Evolutionary conservation across 2,888 invertebrate species (phyloP).

Genomic region (Tipula confusa): DNA sequence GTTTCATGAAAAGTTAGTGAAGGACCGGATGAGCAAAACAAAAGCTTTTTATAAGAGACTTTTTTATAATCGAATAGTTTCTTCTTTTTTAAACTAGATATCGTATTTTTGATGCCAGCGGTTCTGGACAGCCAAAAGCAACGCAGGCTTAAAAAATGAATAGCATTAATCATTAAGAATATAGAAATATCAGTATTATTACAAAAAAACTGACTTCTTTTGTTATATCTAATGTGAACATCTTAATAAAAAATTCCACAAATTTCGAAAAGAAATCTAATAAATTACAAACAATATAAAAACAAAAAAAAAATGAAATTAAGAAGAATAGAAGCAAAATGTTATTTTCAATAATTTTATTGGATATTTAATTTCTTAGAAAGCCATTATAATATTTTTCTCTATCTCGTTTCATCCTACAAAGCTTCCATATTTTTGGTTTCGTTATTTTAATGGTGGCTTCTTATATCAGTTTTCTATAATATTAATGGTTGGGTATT

Average conservation of each 20-base stretch:
- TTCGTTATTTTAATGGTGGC: not conserved
- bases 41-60: too few species aligned
- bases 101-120: too few species aligned
- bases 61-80: too few species aligned
- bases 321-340: not conserved
- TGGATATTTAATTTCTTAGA: conserved; percentile 12
- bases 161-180: too few species aligned
- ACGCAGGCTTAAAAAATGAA: too few species aligned
- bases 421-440: not conserved
- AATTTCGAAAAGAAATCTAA: not conserved
- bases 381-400: not conserved
- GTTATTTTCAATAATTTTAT: not conserved
- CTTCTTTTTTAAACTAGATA: too few species aligned
- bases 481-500: conserved; percentile 25
- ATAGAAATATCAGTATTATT: too few species aligned
- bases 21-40: too few species aligned
- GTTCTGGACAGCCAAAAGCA: too few species aligned
- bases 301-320: not conserved
- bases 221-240: not conserved
- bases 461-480: not conserved
- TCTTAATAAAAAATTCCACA: conserved; percentile 1
- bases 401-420: not conserved
- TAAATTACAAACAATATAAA: not conserved
- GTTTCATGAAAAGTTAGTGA: too few species aligned
- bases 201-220: too few species aligned